Evolutionary conservation across 1,140 invertebrate genomes (phyloP), one percentile per base, ranked within the genome.

Genomic region (Drosophila nasuta): DNA sequence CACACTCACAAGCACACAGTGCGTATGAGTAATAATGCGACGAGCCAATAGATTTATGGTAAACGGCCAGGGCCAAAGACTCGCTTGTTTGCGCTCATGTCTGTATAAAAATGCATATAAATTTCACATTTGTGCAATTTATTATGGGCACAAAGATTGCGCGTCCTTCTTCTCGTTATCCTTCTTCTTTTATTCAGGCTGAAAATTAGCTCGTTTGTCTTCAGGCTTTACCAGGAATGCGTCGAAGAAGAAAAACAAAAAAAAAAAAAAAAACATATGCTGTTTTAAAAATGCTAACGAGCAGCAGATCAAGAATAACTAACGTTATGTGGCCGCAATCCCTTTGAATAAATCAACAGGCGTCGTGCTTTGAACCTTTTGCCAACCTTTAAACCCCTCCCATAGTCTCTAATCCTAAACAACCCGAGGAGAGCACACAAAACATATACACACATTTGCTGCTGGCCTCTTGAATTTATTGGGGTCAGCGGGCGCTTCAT

Each of bases 191-290:
- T 10, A 28, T 45, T 79, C 76, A 38, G 51, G 15, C 75, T 69
- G 73, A 70, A 87, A 87, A 87, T 87, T 87, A 87, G 83, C 83
- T 88, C 83, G 82, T 87, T 87, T 87, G 77, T 88, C 83, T 87
- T 87, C 51, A 51, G 38, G 71, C 33, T 30, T 25, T 48, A 52
- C 54, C 58, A 59, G 43, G 51, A 69, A 51, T 51, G 57, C 20
- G 59, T 5, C n/a, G 48, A 54, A 33, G 1, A 33, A 20, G 4
- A 20, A 20, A 20, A 38, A 38, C 20, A 2, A 15, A 15, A 20
- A 38, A 35, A 35, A 10, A 35, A 10, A n/a, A 51, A 25, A 64
- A 58, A 57, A 35, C 59, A 69, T 69, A 52, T 68, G 72, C 48
- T 25, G 46, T 57, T 77, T 80, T 74, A 68, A 87, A 82, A 79